Conservation (phyloP, 2,797 vertebrate species). For the Enteromius anoplus region DNA sequence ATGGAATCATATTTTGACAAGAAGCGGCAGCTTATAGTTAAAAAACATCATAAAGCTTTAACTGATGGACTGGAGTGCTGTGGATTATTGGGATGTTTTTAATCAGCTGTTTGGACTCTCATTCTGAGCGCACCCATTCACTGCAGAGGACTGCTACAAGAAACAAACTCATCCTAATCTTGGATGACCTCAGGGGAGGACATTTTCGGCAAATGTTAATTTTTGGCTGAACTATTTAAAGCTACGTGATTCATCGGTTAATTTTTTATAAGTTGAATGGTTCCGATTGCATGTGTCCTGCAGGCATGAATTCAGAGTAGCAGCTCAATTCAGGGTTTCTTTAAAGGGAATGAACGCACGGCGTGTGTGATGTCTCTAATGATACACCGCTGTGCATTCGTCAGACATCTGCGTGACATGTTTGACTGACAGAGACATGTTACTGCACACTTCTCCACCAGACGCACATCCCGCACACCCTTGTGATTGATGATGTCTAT, state of each 20-base stretch:
- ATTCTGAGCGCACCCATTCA: neutral
- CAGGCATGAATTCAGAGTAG: slow-evolving; percentile 4
- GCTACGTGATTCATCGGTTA: neutral
- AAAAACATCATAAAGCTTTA: neutral
- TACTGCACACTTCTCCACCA: slow-evolving; percentile 71
- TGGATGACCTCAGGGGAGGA: neutral
- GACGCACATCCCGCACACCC: slow-evolving; percentile 68
- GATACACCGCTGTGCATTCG: slow-evolving; percentile 63
- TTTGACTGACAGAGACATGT: slow-evolving; percentile 70
- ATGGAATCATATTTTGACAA: neutral
- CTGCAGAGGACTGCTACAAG: neutral
- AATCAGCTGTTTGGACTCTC: neutral
- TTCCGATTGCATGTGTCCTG: neutral
- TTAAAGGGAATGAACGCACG: slow-evolving; percentile 23
- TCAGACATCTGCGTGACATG: slow-evolving; percentile 65
- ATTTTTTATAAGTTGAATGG: neutral
- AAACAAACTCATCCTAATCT: neutral
- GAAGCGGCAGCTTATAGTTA: neutral
- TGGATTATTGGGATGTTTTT: neutral
- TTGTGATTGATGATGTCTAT: slow-evolving; percentile 75
- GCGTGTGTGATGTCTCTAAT: slow-evolving; percentile 40
- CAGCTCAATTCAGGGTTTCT: neutral
- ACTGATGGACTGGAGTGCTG: neutral
- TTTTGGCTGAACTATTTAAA: neutral
- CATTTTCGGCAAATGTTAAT: neutral